Base-by-base conservation (phyloP, 2,113 vertebrate species). In the Lophotis ruficrista region DNA sequence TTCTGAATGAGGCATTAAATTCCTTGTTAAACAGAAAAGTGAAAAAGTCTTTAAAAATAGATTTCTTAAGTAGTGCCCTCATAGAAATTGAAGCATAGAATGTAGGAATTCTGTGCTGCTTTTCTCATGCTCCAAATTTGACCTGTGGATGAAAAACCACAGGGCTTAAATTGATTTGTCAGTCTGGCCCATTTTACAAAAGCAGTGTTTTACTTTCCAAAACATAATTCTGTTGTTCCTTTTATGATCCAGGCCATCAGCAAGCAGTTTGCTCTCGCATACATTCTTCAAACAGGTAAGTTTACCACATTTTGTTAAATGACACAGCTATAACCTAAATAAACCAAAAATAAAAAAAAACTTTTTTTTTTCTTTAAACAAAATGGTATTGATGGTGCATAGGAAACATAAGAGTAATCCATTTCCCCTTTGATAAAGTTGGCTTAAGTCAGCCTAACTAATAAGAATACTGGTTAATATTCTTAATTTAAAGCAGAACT, bases 261-360 rank as follows among this genome's bases (percentile, higher is more conserved):
- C 99, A 83, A 98, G 98, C 78, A 96, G 98, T 91, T 98, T 99
- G 93, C 95, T 99, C 94, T 98, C 98, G 23, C 99, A 99, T 80
- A 97, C 98, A 73, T 99, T 99, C 98, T 99, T 99, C 98, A 99
- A 98, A 94, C 98, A 99, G 99, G 99, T 99, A 65, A 96, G 98
- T 94, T 86, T 75, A 68, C 78, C 88, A 19, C 28, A 56, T 85
- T 84, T 92, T 16, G 22, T 97, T 64, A 94, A 61, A 94, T 73
- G 38, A 78, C 25, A 69, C 41, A 85, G 21, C 33, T 82, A 19
- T 83, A 68, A 66, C 28, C 27, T 85, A 94, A 95, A 56, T 81
- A 87, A 93, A 31, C 16, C 14, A 77, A 56, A 87, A 54, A n/a
- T n/a, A n/a, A n/a, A n/a, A n/a, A n/a, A n/a, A n/a, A n/a, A n/a